These are phyloP conservation scores for Pagrus major DNA, from an alignment of 2,113 vertebrate genomes.

Conservation along the genomic window DNA sequence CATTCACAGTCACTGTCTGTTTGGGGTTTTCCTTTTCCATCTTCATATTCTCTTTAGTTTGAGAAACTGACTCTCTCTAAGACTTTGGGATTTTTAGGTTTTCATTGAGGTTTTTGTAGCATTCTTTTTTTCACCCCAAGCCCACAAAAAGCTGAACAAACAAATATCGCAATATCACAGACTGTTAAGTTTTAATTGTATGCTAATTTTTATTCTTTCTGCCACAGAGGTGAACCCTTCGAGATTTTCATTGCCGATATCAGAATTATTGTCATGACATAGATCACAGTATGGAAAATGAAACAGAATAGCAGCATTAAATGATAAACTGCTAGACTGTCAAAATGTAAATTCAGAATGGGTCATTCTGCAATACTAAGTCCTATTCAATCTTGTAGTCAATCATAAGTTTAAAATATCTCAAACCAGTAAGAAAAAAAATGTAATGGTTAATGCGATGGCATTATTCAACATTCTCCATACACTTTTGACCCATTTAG, in stretches of 20 bases:
- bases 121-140: too few relatives aligned
- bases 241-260: too few relatives aligned
- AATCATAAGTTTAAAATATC: neutral
- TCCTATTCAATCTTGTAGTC: neutral
- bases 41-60: too few relatives aligned
- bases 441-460: neutral
- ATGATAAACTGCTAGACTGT: neutral
- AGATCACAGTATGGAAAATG: neutral
- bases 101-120: too few relatives aligned
- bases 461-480: neutral
- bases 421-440: neutral
- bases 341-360: neutral
- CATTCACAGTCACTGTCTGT: too few relatives aligned
- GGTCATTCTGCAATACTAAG: neutral
- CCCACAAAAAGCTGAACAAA: too few relatives aligned
- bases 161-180: too few relatives aligned
- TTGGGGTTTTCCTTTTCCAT: too few relatives aligned
- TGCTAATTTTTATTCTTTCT: neutral
- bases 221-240: neutral
- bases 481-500: neutral
- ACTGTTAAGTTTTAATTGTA: neutral
- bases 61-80: too few relatives aligned
- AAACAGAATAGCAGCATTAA: neutral
- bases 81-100: too few relatives aligned
- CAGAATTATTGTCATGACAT: neutral